phyloP scores from a whole-genome alignment of 2,888 invertebrate species.

The Chrysina gloriosa region DNA sequence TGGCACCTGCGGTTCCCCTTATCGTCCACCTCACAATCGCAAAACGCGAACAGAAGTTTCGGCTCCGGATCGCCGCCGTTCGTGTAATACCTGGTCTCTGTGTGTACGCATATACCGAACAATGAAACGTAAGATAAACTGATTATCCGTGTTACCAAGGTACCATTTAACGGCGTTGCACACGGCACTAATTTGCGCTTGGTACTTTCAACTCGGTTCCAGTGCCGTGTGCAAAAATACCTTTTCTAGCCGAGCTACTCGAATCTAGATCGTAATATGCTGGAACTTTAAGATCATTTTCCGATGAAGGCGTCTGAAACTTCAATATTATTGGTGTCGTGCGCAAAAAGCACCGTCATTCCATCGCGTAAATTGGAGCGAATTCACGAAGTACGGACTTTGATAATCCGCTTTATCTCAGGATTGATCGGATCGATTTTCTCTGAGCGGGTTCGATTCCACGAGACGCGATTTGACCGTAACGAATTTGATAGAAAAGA shows the following conservation, averaged over 20 bases:
- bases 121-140: constrained; percentile 37
- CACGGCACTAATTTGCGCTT: constrained; percentile 44
- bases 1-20: too few species aligned
- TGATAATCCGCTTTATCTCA: constrained; percentile 11
- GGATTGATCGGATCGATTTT: constrained; percentile 1
- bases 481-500: not conserved
- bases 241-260: not conserved
- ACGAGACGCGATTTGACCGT: not conserved
- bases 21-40: too few species aligned
- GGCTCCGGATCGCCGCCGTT: constrained; percentile 6
- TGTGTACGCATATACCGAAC: constrained; percentile 16
- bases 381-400: constrained; percentile 4
- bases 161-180: constrained; percentile 43
- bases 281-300: constrained; percentile 15
- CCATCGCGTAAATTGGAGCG: not conserved
- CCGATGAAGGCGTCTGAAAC: not conserved
- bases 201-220: constrained; percentile 9
- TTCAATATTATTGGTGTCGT: constrained; percentile 36
- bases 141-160: constrained; percentile 40
- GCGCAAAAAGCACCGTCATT: constrained; percentile 35
- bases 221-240: constrained; percentile 43
- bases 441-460: not conserved
- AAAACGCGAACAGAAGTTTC: too few species aligned
- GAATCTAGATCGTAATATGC: constrained; percentile 10
- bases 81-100: too few species aligned